Base-by-base conservation (phyloP, 1,140 invertebrate species). In the Drosophila aff. region DNA sequence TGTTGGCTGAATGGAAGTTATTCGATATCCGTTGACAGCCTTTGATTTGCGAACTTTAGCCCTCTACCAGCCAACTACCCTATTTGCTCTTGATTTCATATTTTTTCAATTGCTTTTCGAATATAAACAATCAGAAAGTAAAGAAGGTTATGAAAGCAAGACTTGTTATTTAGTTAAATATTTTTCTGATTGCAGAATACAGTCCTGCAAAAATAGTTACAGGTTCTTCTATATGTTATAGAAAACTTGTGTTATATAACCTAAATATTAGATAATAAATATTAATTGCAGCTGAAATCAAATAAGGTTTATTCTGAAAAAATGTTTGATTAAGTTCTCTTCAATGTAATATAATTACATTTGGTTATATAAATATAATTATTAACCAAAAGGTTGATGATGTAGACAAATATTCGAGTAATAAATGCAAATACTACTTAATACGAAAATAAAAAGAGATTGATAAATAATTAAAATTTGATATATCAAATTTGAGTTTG, bases 21-120 rank as follows among this genome's bases (percentile, higher is more conserved):
- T 67, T 72, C 53, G 67, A 72, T 72, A 60, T 50, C 53, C 33
- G 28, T 43, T 50, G 46, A 72, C 67, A 72, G 44, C 69, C 65
- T 36, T 72, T 72, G 69, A 72, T 60, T 73, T 60, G 69, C 46
- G 38, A 71, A 40, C 40, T 71, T 40, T 40, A 55, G 38, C 49
- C 63, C 44, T n/a, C 36, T 49, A 41, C 41, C 21, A 13, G 33
- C 50, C 43, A 23, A 69, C 36, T 28, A 28, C 33, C 31, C 31
- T 23, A n/a, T 40, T 68, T 44, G 23, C 10, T 44, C 16, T 52
- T 53, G 23, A 57, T 55, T 31, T 53, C 15, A 53, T 53, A 68
- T 66, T 26, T 38, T 28, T 69, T 15, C 13, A 36, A 50, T 66
- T 69, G 62, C 47, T n/a, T 36, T 52, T 23, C 40, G 21, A 16